Evolutionary conservation across 2,797 vertebrate genomes (phyloP), one percentile per base, ranked within the genome.

Genomic region (Ptychadena robeensis): DNA sequence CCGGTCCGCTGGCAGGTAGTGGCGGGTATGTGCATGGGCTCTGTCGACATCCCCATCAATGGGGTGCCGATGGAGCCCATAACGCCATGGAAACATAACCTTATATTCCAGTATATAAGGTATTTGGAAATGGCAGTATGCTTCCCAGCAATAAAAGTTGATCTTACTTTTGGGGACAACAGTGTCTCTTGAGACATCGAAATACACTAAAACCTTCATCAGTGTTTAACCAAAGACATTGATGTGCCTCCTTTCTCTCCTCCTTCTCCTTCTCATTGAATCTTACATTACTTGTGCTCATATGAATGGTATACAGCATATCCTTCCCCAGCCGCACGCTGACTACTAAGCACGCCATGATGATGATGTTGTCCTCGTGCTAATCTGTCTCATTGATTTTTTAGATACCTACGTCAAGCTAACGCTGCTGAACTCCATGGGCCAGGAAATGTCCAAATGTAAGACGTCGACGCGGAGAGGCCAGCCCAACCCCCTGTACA

Each of bases 361-460:
- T 66, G n/a, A 38, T 78, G 44, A 22, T 8, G 74, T 66, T 15
- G 11, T 6, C 0, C 83, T 88, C 82, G 88, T 34, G 0, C 87
- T 83, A 78, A 79, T 73, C 81, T 78, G 79, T 86, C 28, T 88
- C 82, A 10, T 90, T 88, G 85, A 10, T 86, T 79, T 85, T 92
- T 90, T 89, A 99, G 98, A 99, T 91, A 99, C 97, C 0, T 98
- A 96, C 37, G 98, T 99, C 80, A 99, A 99, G 90, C 90, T 99
- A 93, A 98, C 97, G 7, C 89, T 99, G 31, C 95, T 99, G 91
- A 99, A 99, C 93, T 98, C 97, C 73, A 98, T 99, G 96, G 98
- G 97, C 86, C 98, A 99, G 85, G 97, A 99, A 92, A 99, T 99
- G 98, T 99, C 97, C 91, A 99, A 97, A 89, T 99, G 97, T 89